Percentiles rank a stretch among this genome's conserved stretches.
These are phyloP conservation scores for Pheosia tremula DNA, from an alignment of 2,888 invertebrate species.

Conservation along the genomic window DNA sequence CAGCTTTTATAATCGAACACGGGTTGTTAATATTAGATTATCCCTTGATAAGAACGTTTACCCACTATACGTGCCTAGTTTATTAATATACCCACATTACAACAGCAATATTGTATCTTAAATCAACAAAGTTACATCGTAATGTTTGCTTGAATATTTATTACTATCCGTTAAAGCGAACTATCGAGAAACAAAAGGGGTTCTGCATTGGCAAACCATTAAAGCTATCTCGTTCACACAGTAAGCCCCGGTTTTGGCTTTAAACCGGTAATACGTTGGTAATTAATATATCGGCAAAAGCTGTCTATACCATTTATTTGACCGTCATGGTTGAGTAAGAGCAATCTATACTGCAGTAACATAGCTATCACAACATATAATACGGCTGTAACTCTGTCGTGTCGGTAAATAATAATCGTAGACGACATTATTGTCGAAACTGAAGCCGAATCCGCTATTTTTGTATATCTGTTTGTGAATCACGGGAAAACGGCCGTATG, in stretches of 20 bases:
- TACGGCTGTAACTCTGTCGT: too few relatives aligned
- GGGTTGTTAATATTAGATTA: not conserved
- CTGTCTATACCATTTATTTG: too few relatives aligned
- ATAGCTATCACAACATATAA: too few relatives aligned
- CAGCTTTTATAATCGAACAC: not conserved
- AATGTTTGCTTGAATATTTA: slow-evolving; percentile 1
- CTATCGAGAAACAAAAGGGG: not conserved
- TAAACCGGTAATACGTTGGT: not conserved
- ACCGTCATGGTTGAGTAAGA: too few relatives aligned
- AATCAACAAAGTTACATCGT: not conserved
- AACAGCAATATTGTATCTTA: not conserved
- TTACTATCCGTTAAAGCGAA: not conserved
- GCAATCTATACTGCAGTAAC: too few relatives aligned
- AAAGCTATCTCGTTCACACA: slow-evolving; percentile 4
- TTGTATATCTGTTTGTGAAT: too few relatives aligned
- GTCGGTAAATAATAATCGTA: too few relatives aligned
- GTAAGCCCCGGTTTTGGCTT: slow-evolving; percentile 1
- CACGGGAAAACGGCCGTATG: too few relatives aligned
- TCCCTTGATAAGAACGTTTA: not conserved
- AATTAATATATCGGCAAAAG: not conserved
- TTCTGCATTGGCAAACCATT: slow-evolving; percentile 7
- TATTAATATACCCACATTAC: not conserved
- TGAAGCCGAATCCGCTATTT: too few relatives aligned
- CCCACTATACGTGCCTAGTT: not conserved
- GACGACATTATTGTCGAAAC: too few relatives aligned